These are phyloP conservation scores for Rhingia rostrata DNA, from an alignment of 2,888 invertebrate genomes.

Conservation along the genomic window DNA sequence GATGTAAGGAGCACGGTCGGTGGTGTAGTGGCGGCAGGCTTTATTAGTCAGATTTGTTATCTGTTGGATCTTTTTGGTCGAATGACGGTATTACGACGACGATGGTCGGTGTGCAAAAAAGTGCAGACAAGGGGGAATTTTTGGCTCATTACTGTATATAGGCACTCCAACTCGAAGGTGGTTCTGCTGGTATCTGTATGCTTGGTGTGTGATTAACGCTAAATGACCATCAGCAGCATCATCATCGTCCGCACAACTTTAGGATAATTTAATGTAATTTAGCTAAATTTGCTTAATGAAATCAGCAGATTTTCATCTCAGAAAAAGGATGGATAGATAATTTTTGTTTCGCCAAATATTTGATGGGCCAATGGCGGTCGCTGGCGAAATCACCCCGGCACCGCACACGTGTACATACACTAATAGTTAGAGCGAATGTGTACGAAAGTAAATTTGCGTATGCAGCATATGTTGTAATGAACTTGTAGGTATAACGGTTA, in stretches of 20 bases:
- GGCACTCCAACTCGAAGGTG: slow-evolving; percentile 10
- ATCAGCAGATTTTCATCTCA: slow-evolving; percentile 54
- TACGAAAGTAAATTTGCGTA: slow-evolving; percentile 26
- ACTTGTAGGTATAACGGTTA: slow-evolving; percentile 26
- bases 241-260: slow-evolving; percentile 32
- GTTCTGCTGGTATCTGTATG: not conserved
- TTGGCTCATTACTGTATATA: slow-evolving; percentile 42
- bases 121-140: slow-evolving; percentile 43
- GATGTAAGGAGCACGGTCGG: slow-evolving; percentile 33
- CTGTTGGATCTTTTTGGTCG: slow-evolving; percentile 51
- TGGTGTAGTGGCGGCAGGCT: slow-evolving; percentile 28
- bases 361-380: slow-evolving; percentile 22
- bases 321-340: slow-evolving; percentile 39
- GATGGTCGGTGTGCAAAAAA: slow-evolving; percentile 18
- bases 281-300: slow-evolving; percentile 61
- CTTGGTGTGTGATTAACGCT: slow-evolving; percentile 46
- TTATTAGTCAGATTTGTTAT: slow-evolving; percentile 62
- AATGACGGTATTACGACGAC: slow-evolving; percentile 22
- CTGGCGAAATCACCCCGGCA: slow-evolving; percentile 12
- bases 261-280: slow-evolving; percentile 42
- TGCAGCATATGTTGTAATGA: slow-evolving; percentile 49
- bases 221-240: slow-evolving; percentile 1
- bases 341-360: slow-evolving; percentile 34
- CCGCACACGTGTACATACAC: slow-evolving; percentile 26
- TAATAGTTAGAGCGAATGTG: not conserved